These are phyloP conservation scores for Cotesia congregata DNA, from an alignment of 2,888 invertebrate species.

Conservation along the genomic window DNA sequence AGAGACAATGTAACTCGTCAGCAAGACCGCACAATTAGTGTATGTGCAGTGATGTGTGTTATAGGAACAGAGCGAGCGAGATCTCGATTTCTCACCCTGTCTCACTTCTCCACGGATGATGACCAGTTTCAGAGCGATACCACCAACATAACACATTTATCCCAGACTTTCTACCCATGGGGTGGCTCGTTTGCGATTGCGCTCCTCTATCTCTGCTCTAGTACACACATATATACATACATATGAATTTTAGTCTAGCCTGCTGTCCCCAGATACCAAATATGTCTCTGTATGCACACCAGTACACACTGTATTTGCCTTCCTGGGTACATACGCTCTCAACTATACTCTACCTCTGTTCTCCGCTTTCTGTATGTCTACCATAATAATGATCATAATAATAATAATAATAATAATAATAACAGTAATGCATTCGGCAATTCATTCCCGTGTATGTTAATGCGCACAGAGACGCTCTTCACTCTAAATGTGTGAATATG, in stretches of 20 bases:
- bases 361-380: conserved; percentile 12
- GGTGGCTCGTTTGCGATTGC: conserved; percentile 31
- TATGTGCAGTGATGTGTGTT: conserved; percentile 50
- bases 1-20: conserved; percentile 56
- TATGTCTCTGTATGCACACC: too few relatives aligned
- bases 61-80: background rate
- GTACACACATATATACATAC: background rate
- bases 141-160: background rate
- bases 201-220: background rate
- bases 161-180: too few relatives aligned
- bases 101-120: conserved; percentile 15
- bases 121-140: conserved; percentile 16
- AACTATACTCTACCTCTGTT: background rate
- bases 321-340: background rate
- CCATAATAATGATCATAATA: background rate
- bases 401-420: conserved; percentile 4
- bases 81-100: too few relatives aligned
- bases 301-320: background rate
- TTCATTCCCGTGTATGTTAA: conserved; percentile 36
- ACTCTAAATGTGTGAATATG: background rate
- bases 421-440: conserved; percentile 17
- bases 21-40: conserved; percentile 59
- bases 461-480: background rate
- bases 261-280: too few relatives aligned
- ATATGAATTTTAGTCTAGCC: too few relatives aligned